Conservation (phyloP, 2,888 invertebrate genomes). For the Herminia tarsipennalis region DNA sequence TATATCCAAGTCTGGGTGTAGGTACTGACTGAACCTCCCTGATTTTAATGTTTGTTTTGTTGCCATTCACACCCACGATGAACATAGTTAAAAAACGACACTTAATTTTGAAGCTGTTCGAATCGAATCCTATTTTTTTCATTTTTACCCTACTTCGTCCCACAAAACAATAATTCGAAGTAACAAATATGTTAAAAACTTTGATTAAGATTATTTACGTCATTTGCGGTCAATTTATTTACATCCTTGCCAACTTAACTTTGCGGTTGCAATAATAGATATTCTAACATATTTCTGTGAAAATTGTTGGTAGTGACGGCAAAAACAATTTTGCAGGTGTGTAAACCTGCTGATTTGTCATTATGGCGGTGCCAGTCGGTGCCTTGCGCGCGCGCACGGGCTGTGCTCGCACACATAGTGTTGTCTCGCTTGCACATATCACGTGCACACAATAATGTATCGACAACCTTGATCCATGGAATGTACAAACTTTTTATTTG, state of each 20-base stretch:
- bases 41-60: too few relatives aligned
- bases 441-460: slow-evolving; percentile 35
- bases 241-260: slow-evolving; percentile 21
- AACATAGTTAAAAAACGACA: too few relatives aligned
- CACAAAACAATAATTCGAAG: too few relatives aligned
- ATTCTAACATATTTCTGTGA: slow-evolving; percentile 15
- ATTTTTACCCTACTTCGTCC: too few relatives aligned
- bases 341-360: slow-evolving; percentile 44
- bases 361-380: slow-evolving; percentile 60
- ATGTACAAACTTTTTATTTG: slow-evolving; percentile 38
- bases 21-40: too few relatives aligned
- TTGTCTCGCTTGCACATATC: slow-evolving; percentile 40
- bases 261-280: slow-evolving; percentile 22
- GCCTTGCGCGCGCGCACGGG: slow-evolving; percentile 61
- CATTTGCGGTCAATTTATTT: slow-evolving; percentile 39
- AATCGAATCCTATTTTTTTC: too few relatives aligned
- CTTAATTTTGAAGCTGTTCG: too few relatives aligned
- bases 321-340: slow-evolving; percentile 35
- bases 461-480: slow-evolving; percentile 43
- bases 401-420: slow-evolving; percentile 7
- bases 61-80: too few relatives aligned
- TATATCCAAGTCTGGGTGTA: too few relatives aligned
- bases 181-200: not conserved
- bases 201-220: slow-evolving; percentile 35
- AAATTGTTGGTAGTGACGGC: slow-evolving; percentile 20